These are phyloP conservation scores for Smittia aterrima DNA, from an alignment of 2,888 invertebrate genomes.

Conservation along the genomic window DNA sequence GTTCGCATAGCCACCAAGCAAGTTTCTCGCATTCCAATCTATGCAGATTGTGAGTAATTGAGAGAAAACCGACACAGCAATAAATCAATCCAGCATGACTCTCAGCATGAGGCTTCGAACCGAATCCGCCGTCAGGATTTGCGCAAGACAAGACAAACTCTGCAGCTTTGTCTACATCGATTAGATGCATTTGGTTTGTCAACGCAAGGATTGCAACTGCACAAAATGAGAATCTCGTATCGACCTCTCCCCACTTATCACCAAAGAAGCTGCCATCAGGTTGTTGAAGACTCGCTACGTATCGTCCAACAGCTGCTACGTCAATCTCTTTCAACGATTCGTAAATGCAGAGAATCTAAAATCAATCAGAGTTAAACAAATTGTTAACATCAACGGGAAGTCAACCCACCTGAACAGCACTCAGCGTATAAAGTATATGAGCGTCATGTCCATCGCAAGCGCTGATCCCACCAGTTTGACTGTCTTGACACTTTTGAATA, in stretches of 20 bases:
- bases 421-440: conserved; percentile 91
- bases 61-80: conserved; percentile 91
- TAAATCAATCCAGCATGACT: conserved; percentile 95
- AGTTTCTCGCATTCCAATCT: conserved; percentile 80
- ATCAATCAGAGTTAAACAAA: not conserved
- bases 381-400: conserved; percentile 37
- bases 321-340: conserved; percentile 75
- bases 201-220: conserved; percentile 81
- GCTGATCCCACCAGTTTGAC: conserved; percentile 81
- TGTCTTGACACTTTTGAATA: conserved; percentile 82
- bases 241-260: conserved; percentile 97
- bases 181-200: conserved; percentile 73
- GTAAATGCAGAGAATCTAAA: conserved; percentile 65
- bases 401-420: conserved; percentile 77
- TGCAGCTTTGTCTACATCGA: conserved; percentile 80
- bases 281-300: conserved; percentile 76
- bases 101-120: conserved; percentile 93
- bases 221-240: conserved; percentile 96
- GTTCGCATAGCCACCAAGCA: conserved; percentile 97
- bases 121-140: conserved; percentile 99
- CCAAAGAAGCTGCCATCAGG: conserved; percentile 93
- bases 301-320: conserved; percentile 76
- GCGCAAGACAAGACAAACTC: conserved; percentile 89
- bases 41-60: conserved; percentile 80
- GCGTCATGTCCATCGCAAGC: conserved; percentile 92